Conservation (phyloP, 1,140 invertebrate species). For the Camponotus pennsylvanicus region DNA sequence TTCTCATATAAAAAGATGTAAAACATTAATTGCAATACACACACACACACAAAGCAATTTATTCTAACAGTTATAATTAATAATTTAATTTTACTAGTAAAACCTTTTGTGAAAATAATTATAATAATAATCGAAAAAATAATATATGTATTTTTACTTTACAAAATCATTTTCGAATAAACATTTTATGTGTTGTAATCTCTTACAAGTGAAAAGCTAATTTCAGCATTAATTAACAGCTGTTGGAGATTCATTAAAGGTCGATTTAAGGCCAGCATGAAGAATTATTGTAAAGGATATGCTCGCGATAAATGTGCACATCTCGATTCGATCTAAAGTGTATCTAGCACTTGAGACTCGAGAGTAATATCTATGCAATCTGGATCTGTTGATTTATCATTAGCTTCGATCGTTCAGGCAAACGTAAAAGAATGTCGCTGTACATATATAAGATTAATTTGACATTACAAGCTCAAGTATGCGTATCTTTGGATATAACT, state of each 20-base stretch:
- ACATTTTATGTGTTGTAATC: background rate
- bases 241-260: background rate
- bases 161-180: background rate
- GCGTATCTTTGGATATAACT: background rate
- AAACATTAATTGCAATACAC: background rate
- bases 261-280: background rate
- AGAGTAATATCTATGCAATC: background rate
- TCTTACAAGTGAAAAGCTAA: background rate
- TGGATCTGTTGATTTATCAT: background rate
- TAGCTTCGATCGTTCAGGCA: background rate
- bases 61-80: background rate
- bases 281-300: slow-evolving; percentile 19
- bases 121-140: background rate
- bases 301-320: slow-evolving; percentile 4
- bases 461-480: background rate
- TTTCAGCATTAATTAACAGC: background rate
- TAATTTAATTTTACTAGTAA: background rate
- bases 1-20: background rate
- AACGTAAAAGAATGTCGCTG: background rate
- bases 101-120: background rate
- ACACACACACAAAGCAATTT: background rate
- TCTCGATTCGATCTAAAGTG: background rate
- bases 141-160: background rate
- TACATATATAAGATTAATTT: background rate
- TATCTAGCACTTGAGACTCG: background rate